Base-by-base conservation (phyloP, 2,113 vertebrate genomes). In the Malaclemys terrapin region DNA sequence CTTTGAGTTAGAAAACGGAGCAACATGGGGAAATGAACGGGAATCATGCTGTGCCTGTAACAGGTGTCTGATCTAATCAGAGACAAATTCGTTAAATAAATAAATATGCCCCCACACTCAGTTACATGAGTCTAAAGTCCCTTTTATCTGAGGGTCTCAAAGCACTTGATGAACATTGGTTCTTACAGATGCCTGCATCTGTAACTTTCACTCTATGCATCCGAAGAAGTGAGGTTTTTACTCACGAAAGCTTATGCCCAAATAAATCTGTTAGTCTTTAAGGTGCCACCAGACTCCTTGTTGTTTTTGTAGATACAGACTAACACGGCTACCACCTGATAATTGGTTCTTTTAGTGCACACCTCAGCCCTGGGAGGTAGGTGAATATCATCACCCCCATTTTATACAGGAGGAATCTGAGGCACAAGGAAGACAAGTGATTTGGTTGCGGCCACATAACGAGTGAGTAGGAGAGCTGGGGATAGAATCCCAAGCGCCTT, bases 81-180 rank as follows among this genome's bases (percentile, higher is more conserved):
- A 82, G 62, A 69, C 65, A 89, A 94, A 89, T 27, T 24, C 84
- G 84, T 89, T 92, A 91, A 95, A 92, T 84, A 12, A 45, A 69
- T 20, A 88, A 79, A 2, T 35, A 87, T 86, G 31, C 12, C 76
- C 27, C 72, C 52, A 22, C 82, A 80, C 84, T 45, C n/a, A 11
- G 75, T 76, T 76, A 76, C 75, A 14, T 76, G 20, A 76, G 12
- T 47, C 38, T 42, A 45, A 45, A 25, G 22, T 5, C 38, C 24
- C 11, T 45, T 45, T 76, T 76, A 47, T 7, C 24, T 13, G 22
- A 76, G 11, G 42, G 24, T 47, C 75, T 78, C 25, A 45, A 76
- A 76, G n/a, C 22, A 10, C 38, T 8, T 78, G 27, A 29, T 47
- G 75, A 27, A 29, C 75, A 47, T 27, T 2, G 25, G 11, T 47